Percentiles rank a stretch among this genome's conserved stretches.
phyloP scores from a whole-genome alignment of 2,888 invertebrate genomes.

The Rhimphoctona megacephalus region DNA sequence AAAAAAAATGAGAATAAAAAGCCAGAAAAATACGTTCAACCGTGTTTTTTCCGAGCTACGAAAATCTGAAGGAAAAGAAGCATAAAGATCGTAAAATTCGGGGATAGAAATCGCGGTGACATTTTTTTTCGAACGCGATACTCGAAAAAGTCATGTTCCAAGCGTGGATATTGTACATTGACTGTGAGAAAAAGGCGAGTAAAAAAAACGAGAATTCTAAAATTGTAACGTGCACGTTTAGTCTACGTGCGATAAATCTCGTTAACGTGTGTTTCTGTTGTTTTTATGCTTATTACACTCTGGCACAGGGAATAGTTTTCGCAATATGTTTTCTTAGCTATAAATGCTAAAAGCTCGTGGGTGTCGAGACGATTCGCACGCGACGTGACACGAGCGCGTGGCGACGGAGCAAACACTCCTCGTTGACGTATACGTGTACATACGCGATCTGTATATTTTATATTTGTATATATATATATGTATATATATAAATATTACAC shows the following conservation, averaged over 20 bases:
- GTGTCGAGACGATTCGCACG: conserved; percentile 39
- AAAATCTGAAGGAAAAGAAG: background rate
- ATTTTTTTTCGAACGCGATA: conserved; percentile 17
- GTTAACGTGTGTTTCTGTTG: conserved; percentile 1
- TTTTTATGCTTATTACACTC: conserved; percentile 33
- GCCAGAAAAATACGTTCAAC: background rate
- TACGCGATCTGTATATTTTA: conserved; percentile 15
- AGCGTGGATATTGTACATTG: conserved; percentile 42
- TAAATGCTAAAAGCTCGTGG: conserved; percentile 46
- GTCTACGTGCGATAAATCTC: conserved; percentile 28
- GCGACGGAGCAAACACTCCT: conserved; percentile 40
- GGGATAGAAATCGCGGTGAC: background rate
- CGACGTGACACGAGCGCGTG: conserved; percentile 56
- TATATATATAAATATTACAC: background rate
- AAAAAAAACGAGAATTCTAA: conserved; percentile 31
- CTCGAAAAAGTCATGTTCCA: conserved; percentile 46
- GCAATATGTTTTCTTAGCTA: conserved; percentile 51
- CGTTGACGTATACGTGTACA: conserved; percentile 4
- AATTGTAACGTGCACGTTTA: conserved; percentile 34
- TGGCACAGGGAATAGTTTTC: conserved; percentile 46
- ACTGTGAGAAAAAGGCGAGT: conserved; percentile 8
- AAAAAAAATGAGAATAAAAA: conserved; percentile 8
- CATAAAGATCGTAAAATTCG: background rate
- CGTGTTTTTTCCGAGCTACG: background rate
- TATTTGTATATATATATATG: background rate